These are phyloP conservation scores for Drosophila buzzatii DNA, from an alignment of 2,888 invertebrate genomes.

Conservation along the genomic window DNA sequence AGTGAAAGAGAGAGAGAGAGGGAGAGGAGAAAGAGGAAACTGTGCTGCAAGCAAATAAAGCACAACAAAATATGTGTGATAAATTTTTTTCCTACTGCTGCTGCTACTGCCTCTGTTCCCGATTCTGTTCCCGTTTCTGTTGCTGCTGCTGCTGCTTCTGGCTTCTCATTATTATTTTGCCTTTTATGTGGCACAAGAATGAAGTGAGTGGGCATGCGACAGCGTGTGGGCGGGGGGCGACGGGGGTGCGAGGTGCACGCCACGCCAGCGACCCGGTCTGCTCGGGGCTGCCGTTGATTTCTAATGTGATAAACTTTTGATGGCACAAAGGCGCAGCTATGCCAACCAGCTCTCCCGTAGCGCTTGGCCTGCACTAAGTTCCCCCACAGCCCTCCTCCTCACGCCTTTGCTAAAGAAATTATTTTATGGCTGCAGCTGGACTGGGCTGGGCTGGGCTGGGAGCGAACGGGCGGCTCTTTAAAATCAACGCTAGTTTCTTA, in stretches of 20 bases:
- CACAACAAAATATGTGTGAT: slow-evolving; percentile 65
- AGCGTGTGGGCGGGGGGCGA: neutral
- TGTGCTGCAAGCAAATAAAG: slow-evolving; percentile 58
- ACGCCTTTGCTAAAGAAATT: slow-evolving; percentile 16
- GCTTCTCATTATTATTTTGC: slow-evolving; percentile 78
- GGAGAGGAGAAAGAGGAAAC: neutral
- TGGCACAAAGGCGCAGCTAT: slow-evolving; percentile 55
- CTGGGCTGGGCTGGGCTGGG: slow-evolving; percentile 1
- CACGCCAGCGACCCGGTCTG: slow-evolving; percentile 20
- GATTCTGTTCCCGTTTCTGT: slow-evolving; percentile 22
- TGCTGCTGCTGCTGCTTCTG: slow-evolving; percentile 41
- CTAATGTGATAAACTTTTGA: slow-evolving; percentile 76
- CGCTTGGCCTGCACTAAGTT: slow-evolving; percentile 31
- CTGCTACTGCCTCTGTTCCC: slow-evolving; percentile 21
- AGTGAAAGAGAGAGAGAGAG: neutral
- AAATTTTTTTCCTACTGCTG: slow-evolving; percentile 33
- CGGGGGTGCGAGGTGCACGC: slow-evolving; percentile 12
- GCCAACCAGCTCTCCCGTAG: slow-evolving; percentile 39
- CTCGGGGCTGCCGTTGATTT: slow-evolving; percentile 71
- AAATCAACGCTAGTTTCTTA: slow-evolving; percentile 58
- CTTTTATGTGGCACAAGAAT: slow-evolving; percentile 70
- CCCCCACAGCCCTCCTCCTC: neutral
- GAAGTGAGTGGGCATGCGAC: slow-evolving; percentile 24
- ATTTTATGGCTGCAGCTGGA: slow-evolving; percentile 48
- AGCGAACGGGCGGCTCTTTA: slow-evolving; percentile 34